Evolutionary conservation across 2,888 invertebrate species (phyloP).

Genomic region (Pinctada fucata): DNA sequence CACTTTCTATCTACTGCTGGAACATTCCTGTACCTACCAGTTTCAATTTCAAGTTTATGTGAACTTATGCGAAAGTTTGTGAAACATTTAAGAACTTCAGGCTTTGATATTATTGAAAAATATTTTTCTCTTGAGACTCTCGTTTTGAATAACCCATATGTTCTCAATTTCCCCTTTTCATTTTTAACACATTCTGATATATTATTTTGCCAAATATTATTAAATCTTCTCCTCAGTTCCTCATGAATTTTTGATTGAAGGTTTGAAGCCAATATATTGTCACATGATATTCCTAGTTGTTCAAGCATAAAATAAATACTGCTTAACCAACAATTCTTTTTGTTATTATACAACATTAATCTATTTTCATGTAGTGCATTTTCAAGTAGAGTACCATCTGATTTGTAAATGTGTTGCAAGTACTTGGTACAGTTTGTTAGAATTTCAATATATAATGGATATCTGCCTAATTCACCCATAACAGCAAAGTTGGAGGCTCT

Average conservation of each 20-base stretch:
- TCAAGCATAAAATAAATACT: not conserved
- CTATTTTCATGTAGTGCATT: not conserved
- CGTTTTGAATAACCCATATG: not conserved
- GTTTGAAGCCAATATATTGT: not conserved
- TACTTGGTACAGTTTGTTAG: not conserved
- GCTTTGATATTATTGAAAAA: not conserved
- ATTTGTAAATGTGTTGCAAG: not conserved
- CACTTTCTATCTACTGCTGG: not conserved
- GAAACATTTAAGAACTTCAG: not conserved
- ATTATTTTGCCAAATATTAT: not conserved
- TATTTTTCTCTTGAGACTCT: not conserved
- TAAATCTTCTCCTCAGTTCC: not conserved
- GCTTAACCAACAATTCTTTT: not conserved
- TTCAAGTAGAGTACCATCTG: not conserved
- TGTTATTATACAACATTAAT: not conserved
- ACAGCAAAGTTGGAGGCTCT: not conserved
- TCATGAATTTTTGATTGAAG: not conserved
- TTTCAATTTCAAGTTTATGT: not conserved
- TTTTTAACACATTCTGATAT: not conserved
- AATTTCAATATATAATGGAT: not conserved
- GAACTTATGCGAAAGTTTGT: not conserved
- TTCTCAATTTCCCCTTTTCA: not conserved
- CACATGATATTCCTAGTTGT: not conserved
- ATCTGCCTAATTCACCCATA: slow-evolving; percentile 7
- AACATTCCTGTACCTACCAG: not conserved